Percentiles rank a stretch among this genome's conserved stretches.
phyloP scores from a whole-genome alignment of 2,797 vertebrate genomes.

The Pantherophis vulpinus region DNA sequence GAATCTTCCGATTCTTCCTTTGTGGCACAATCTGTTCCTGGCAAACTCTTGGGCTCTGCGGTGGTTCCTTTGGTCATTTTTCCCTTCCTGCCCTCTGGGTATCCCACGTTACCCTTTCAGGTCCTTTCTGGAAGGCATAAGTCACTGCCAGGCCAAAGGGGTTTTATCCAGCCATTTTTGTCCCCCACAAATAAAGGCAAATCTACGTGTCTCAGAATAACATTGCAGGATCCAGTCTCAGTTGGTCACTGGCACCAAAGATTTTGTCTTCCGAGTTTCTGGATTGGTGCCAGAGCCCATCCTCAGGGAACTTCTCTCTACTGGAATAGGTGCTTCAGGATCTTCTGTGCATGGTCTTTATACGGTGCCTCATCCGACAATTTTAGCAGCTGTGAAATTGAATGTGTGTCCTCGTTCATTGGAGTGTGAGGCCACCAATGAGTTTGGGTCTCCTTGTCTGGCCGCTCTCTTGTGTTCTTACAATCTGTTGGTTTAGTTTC shows the following conservation, averaged over 20 bases:
- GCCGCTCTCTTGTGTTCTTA: neutral
- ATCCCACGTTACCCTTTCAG: neutral
- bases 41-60: fast-evolving
- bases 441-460: neutral
- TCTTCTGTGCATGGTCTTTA: neutral
- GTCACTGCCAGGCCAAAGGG: neutral
- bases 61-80: neutral
- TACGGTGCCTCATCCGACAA: neutral
- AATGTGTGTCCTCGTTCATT: neutral
- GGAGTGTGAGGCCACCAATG: neutral
- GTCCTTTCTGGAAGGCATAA: neutral
- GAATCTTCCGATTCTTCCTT: neutral
- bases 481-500: neutral
- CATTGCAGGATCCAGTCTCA: neutral
- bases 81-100: neutral
- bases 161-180: neutral
- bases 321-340: neutral
- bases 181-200: neutral
- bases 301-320: neutral
- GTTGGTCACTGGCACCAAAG: neutral
- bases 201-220: neutral
- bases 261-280: neutral
- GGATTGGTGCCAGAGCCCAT: neutral
- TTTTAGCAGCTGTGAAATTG: neutral
- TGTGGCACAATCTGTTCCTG: neutral